phyloP scores from a whole-genome alignment of 1,140 invertebrate genomes.

The Zeugodacus cucurbitae region DNA sequence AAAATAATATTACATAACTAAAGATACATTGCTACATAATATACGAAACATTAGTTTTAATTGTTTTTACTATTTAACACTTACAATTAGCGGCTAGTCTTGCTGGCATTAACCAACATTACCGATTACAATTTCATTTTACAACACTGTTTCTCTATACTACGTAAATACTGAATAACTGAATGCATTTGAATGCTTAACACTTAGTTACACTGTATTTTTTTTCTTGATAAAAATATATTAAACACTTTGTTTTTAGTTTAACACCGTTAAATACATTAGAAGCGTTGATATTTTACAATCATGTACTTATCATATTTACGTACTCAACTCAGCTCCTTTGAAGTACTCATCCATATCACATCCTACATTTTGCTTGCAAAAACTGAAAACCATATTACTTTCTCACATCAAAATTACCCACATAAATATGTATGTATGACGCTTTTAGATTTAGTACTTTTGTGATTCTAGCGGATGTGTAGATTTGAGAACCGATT shows the following conservation, averaged over 20 bases:
- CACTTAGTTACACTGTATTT: not conserved
- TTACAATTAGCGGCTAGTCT: not conserved
- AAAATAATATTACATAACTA: not conserved
- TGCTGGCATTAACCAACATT: not conserved
- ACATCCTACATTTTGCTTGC: not conserved
- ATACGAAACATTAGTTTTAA: not conserved
- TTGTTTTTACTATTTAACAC: not conserved
- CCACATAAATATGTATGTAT: not conserved
- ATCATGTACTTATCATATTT: not conserved
- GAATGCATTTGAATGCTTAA: conserved; percentile 22
- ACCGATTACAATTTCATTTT: not conserved
- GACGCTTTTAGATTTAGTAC: not conserved
- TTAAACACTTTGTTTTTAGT: not conserved
- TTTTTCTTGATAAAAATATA: not conserved
- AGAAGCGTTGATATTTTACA: not conserved
- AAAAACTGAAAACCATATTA: not conserved
- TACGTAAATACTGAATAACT: not conserved
- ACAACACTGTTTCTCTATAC: not conserved
- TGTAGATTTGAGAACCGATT: not conserved
- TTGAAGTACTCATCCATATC: not conserved
- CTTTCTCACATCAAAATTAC: not conserved
- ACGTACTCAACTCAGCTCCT: not conserved
- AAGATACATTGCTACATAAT: not conserved
- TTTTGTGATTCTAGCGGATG: not conserved
- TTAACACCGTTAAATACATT: not conserved